Base-by-base conservation (phyloP, 1,140 invertebrate species). In the Drosophila orena region DNA sequence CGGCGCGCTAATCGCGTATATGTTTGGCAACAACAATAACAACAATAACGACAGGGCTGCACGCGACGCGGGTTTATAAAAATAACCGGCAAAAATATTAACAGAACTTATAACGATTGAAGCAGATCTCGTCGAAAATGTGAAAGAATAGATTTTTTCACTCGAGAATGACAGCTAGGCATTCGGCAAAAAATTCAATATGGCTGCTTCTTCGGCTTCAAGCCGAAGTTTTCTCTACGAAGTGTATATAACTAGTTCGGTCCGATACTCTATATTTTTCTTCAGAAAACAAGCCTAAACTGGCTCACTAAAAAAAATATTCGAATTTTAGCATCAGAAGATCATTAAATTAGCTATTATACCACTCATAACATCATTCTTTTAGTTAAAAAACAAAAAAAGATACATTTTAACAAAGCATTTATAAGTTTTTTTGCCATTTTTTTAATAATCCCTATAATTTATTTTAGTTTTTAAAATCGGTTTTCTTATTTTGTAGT, bases 121-220 rank as follows among this genome's bases (percentile, higher is more conserved):
- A 46, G 20, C 20, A 24, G n/a, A 6, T 22, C 20, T 46, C 24
- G 10, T 30, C 27, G 24, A 35, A 35, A 58, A 17, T 17, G 24
- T 2, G 22, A 47, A 37, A 30, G 17, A 64, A 53, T 38, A 37
- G 10, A 59, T 37, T 69, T 85, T 84, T 86, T 86, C 77, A 69
- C 73, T 38, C 71, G 80, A 84, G 58, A 65, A 38, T 53, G 55
- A 42, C 68, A 46, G 40, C 46, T 59, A 58, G 42, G 42, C 11
- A 35, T 17, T 50, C 49, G 30, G 49, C 12, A 4, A 38, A 53
- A 70, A 64, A 65, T 85, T 43, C 81, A 84, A 85, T 44, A 85
- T 85, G 81, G 81, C 81, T 59, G 56, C 73, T 46, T 4, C 57
- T 85, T 84, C 81, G 81, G 74, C 8, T 65, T 17, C 11, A 5